phyloP scores from a whole-genome alignment of 2,113 vertebrate genomes.

The Cryptotis parvus region DNA sequence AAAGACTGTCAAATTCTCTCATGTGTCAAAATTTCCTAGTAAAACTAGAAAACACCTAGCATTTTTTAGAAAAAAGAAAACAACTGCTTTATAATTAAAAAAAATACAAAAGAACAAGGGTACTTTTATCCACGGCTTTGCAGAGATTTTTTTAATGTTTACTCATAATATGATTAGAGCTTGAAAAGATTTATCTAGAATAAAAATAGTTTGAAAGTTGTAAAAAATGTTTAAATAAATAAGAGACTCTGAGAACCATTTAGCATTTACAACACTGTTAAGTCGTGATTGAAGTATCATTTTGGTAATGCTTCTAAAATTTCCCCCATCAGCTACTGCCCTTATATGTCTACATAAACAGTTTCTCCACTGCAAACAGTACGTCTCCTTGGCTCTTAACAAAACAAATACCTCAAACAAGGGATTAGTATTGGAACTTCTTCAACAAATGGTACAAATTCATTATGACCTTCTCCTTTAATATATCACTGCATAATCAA shows the following conservation, averaged over 20 bases:
- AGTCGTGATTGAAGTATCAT: slow-evolving; percentile 78
- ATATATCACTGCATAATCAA: slow-evolving; percentile 51
- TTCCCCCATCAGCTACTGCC: slow-evolving; percentile 79
- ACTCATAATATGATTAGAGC: slow-evolving; percentile 87
- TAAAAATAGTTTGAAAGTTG: slow-evolving; percentile 89
- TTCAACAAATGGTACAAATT: slow-evolving; percentile 61
- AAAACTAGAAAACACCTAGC: slow-evolving; percentile 84
- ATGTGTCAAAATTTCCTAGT: slow-evolving; percentile 84
- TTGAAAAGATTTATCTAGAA: slow-evolving; percentile 89
- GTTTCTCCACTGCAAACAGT: slow-evolving; percentile 77
- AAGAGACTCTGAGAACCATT: slow-evolving; percentile 85
- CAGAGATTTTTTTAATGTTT: slow-evolving; percentile 88
- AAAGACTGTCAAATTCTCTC: slow-evolving; percentile 83
- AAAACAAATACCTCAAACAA: slow-evolving; percentile 59
- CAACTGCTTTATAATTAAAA: slow-evolving; percentile 83
- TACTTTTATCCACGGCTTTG: slow-evolving; percentile 86
- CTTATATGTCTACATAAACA: slow-evolving; percentile 84
- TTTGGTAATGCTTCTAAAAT: slow-evolving; percentile 81
- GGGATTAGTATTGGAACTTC: slow-evolving; percentile 49
- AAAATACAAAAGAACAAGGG: slow-evolving; percentile 86
- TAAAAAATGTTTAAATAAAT: slow-evolving; percentile 90
- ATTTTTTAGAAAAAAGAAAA: slow-evolving; percentile 62
- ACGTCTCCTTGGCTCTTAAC: slow-evolving; percentile 58
- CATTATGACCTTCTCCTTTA: slow-evolving; percentile 55
- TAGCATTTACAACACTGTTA: slow-evolving; percentile 85